Percentiles rank a stretch among this genome's conserved stretches.
Evolutionary conservation across 2,113 vertebrate species (phyloP).

Genomic region (Nematolebias whitei): DNA sequence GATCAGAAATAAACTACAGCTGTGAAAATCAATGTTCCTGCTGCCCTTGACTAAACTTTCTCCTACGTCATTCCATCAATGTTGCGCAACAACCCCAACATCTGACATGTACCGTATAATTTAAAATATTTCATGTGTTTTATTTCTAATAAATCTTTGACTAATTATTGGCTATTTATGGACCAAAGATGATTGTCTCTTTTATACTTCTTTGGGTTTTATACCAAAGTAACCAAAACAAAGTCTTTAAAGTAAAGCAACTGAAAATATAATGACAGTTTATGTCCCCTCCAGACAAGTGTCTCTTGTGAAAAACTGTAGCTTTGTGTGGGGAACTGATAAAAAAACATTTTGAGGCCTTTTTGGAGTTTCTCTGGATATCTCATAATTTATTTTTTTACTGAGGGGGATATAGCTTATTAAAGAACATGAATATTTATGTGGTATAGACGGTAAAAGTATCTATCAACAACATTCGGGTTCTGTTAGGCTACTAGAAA

Average conservation of each 20-base stretch:
- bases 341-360: slow-evolving; percentile 72
- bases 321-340: slow-evolving; percentile 60
- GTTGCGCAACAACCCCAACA: neutral
- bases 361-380: slow-evolving; percentile 65
- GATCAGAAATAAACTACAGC: neutral
- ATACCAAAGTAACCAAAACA: slow-evolving; percentile 58
- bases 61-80: neutral
- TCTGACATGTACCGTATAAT: neutral
- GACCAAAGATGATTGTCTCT: neutral
- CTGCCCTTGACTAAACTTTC: neutral
- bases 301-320: slow-evolving; percentile 69
- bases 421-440: slow-evolving; percentile 72
- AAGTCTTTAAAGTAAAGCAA: slow-evolving; percentile 53
- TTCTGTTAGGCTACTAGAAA: slow-evolving; percentile 63
- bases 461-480: slow-evolving; percentile 70
- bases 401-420: slow-evolving; percentile 70
- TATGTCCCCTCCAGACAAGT: slow-evolving; percentile 54
- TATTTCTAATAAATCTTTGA: no score
- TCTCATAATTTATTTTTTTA: slow-evolving; percentile 67
- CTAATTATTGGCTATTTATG: no score
- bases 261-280: slow-evolving; percentile 29
- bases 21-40: neutral
- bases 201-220: slow-evolving; percentile 41
- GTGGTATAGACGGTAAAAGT: slow-evolving; percentile 57
- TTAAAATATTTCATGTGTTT: neutral